Conservation (phyloP, 2,113 vertebrate species). For the Peromyscus polionotus region DNA sequence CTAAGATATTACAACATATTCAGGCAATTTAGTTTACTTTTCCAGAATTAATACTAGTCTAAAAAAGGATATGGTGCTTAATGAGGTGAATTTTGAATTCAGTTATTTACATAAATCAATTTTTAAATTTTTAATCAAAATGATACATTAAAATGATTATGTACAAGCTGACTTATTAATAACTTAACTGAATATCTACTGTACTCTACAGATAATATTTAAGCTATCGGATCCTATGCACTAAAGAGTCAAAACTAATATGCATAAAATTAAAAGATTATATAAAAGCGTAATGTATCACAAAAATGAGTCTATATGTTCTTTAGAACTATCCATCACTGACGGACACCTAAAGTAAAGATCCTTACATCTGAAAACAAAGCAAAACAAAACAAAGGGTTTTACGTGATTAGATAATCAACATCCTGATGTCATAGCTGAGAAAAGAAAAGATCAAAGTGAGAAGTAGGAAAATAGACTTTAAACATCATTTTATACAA, state of each 20-base stretch:
- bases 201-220: background rate
- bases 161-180: slow-evolving; percentile 14
- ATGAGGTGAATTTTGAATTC: slow-evolving; percentile 37
- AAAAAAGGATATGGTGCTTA: slow-evolving; percentile 21
- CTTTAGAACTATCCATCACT: background rate
- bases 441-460: slow-evolving; percentile 4
- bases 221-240: background rate
- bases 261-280: slow-evolving; percentile 27
- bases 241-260: background rate
- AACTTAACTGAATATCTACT: slow-evolving; percentile 35
- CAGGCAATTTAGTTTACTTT: slow-evolving; percentile 20
- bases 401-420: background rate
- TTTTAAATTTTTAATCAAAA: slow-evolving; percentile 57
- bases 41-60: slow-evolving; percentile 33
- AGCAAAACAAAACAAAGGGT: background rate
- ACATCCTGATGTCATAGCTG: background rate
- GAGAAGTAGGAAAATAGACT: background rate
- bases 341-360: background rate
- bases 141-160: background rate
- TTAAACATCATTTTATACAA: background rate
- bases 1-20: background rate
- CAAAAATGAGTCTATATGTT: slow-evolving; percentile 12
- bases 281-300: slow-evolving; percentile 2
- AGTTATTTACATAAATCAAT: slow-evolving; percentile 19
- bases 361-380: background rate